Evolutionary conservation across 2,888 invertebrate species (phyloP).

Genomic region (Taenaris catops): DNA sequence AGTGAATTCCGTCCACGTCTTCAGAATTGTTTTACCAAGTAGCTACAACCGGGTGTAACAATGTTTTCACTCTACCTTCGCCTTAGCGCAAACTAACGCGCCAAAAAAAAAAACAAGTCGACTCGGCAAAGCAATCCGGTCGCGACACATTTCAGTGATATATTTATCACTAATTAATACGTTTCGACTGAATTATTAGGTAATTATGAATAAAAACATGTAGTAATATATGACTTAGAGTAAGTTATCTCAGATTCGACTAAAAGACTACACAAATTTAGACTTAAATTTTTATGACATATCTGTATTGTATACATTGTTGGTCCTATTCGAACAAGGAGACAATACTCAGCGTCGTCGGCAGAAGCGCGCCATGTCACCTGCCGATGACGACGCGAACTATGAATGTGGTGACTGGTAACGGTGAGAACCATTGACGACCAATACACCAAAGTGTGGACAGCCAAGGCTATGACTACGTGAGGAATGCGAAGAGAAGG

Average conservation of each 20-base stretch:
- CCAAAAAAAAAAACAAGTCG: conserved; percentile 34
- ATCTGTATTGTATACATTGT: conserved; percentile 70
- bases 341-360: conserved; percentile 62
- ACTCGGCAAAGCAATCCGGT: conserved; percentile 48
- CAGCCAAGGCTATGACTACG: conserved; percentile 17
- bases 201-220: conserved; percentile 52
- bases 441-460: conserved; percentile 2
- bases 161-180: conserved; percentile 59
- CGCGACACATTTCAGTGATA: conserved; percentile 59
- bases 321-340: conserved; percentile 61
- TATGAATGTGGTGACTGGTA: conserved; percentile 5
- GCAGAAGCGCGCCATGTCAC: conserved; percentile 18
- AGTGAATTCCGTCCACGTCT: conserved; percentile 73
- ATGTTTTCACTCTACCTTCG: conserved; percentile 56
- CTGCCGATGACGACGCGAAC: conserved; percentile 7
- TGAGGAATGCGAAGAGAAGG: neutral
- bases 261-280: conserved; percentile 75
- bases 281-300: conserved; percentile 75
- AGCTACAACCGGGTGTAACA: conserved; percentile 31
- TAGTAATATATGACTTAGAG: conserved; percentile 63
- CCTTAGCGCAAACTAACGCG: conserved; percentile 21
- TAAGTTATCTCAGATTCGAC: conserved; percentile 77
- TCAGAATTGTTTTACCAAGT: conserved; percentile 52
- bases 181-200: conserved; percentile 75
- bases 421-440: neutral